phyloP scores from a whole-genome alignment of 2,888 invertebrate species.

The Dynastes maya region DNA sequence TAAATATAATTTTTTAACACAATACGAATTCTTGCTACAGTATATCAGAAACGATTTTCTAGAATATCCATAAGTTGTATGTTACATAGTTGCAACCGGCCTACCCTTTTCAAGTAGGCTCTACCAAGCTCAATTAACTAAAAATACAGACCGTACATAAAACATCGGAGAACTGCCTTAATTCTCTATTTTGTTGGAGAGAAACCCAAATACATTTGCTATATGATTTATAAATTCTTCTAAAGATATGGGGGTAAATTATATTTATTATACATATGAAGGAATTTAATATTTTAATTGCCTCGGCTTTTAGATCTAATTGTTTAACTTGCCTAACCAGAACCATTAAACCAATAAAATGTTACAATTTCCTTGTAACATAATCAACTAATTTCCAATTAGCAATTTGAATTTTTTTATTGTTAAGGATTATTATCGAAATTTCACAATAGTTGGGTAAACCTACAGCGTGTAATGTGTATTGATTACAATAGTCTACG shows the following conservation, averaged over 20 bases:
- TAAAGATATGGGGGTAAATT: not conserved
- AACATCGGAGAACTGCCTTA: conserved; percentile 55
- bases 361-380: too few relatives aligned
- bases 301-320: too few relatives aligned
- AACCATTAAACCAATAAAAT: too few relatives aligned
- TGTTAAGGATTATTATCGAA: too few relatives aligned
- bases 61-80: conserved; percentile 21
- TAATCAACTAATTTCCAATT: too few relatives aligned
- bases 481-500: not conserved
- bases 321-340: too few relatives aligned
- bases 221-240: not conserved
- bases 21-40: too few relatives aligned
- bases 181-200: conserved; percentile 13
- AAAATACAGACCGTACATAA: conserved; percentile 67
- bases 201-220: conserved; percentile 14
- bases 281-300: too few relatives aligned
- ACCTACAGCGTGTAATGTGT: not conserved
- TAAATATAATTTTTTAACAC: too few relatives aligned
- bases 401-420: too few relatives aligned
- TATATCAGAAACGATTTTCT: too few relatives aligned
- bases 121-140: conserved; percentile 69
- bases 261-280: not conserved
- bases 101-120: conserved; percentile 66
- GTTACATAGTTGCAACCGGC: conserved; percentile 56
- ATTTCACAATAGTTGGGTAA: too few relatives aligned